Evolutionary conservation across 2,113 vertebrate genomes (phyloP), one percentile per base, ranked within the genome.

Genomic region (Cyprichromis sp.): DNA sequence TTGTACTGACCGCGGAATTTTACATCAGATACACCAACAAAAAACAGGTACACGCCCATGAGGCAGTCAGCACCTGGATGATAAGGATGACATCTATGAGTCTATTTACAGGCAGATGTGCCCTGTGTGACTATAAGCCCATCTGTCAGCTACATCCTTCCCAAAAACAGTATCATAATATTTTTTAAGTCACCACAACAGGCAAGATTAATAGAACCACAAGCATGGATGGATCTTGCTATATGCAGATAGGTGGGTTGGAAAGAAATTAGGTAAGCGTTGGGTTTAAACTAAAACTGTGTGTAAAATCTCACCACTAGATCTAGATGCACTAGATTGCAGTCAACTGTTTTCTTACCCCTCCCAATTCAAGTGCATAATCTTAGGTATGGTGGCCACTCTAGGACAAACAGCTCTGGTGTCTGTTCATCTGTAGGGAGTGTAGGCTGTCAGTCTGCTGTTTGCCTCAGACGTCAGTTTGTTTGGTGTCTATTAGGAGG

Each of bases 11-110:
- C 97, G 0, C 95, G 94, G 59, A 97, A 98, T 86, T 97, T 97
- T 8, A 98, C 87, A 76, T 98, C 97, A 31, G 95, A 98, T 80
- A 96, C 91, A 1, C 97, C 97, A 17, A 97, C 86, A n/a, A 97
- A 97, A 86, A 98, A 97, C n/a, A 98, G 94, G 50, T 98, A 98
- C 24, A 98, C 91, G 0, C 97, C 97, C 97, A 97, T 98, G 87
- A 98, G 96, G 91, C 96, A 98, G 93, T 97, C 97, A 6, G 97
- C 97, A 96, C 96, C 97, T 98, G 94, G 3, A 76, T 4, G 13
- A 86, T 9, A 63, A 83, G 66, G 61, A 38, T 66, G 1, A 63
- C 66, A 87, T 4, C 52, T 7, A 80, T 12, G 4, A 82, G 26
- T 31, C 19, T 4, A 17, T 80, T 73, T 36, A 68, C 5, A n/a